A percentile compares a stretch with the other conserved stretches of the same genome.
phyloP scores from a whole-genome alignment of 2,888 invertebrate genomes.

The Esperia sulphurella region DNA sequence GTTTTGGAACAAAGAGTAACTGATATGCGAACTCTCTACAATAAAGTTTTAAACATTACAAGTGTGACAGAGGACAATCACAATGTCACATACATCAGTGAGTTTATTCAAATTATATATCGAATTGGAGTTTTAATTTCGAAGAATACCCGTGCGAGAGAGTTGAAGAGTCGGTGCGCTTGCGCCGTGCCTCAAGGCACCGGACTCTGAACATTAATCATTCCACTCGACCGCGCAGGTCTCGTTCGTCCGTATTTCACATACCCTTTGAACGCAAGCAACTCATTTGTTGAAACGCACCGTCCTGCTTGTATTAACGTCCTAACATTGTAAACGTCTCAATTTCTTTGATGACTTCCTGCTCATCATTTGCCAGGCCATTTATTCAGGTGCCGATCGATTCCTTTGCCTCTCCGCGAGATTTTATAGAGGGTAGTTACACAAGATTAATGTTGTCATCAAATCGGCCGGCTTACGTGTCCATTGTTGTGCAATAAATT shows the following conservation, averaged over 20 bases:
- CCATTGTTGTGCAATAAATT: slow-evolving; percentile 70
- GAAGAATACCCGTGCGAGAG: slow-evolving; percentile 24
- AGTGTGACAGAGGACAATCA: slow-evolving; percentile 22
- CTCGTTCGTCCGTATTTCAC: slow-evolving; percentile 52
- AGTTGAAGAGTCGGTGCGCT: slow-evolving; percentile 25
- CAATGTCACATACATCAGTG: slow-evolving; percentile 33
- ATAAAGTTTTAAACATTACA: slow-evolving; percentile 29
- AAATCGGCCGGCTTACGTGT: slow-evolving; percentile 47
- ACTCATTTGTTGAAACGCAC: slow-evolving; percentile 61
- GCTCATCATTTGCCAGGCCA: slow-evolving; percentile 44
- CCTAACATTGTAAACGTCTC: slow-evolving; percentile 67
- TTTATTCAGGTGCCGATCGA: slow-evolving; percentile 43
- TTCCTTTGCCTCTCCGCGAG: slow-evolving; percentile 25
- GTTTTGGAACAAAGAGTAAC: slow-evolving; percentile 25
- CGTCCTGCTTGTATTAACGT: slow-evolving; percentile 56
- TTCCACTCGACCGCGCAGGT: slow-evolving; percentile 40
- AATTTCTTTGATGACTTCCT: slow-evolving; percentile 68
- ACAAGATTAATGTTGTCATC: slow-evolving; percentile 67
- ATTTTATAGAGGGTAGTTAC: slow-evolving; percentile 59
- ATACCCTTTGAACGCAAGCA: slow-evolving; percentile 52
- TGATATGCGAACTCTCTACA: slow-evolving; percentile 23
- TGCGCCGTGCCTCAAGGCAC: slow-evolving; percentile 25
- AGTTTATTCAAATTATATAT: slow-evolving; percentile 32
- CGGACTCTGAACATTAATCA: slow-evolving; percentile 58
- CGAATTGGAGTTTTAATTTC: slow-evolving; percentile 47